Evolutionary conservation across 2,888 invertebrate genomes (phyloP).

Genomic region (Lasioglossum vierecki): DNA sequence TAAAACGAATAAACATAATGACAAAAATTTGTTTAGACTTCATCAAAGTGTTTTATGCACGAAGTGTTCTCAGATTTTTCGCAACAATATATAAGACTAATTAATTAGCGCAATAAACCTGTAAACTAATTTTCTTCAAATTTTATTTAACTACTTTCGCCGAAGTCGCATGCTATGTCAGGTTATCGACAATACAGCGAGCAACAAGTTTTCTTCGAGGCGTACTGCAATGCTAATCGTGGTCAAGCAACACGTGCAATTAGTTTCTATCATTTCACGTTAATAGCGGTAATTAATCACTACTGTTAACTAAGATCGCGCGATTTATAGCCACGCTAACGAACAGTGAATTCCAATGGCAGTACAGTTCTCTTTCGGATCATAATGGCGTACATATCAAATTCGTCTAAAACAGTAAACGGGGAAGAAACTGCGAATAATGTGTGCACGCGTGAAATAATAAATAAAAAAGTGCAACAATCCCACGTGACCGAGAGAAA

Average conservation of each 20-base stretch:
- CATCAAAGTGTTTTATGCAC: neutral
- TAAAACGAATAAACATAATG: too few species aligned
- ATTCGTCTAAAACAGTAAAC: neutral
- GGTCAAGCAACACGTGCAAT: neutral
- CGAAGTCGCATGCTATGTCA: neutral
- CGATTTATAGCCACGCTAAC: constrained; percentile 3
- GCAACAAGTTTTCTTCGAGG: neutral
- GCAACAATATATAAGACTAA: too few species aligned
- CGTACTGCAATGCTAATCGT: neutral
- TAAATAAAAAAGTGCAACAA: neutral
- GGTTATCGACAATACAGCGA: neutral
- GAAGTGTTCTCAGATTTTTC: neutral
- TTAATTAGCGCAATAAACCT: neutral
- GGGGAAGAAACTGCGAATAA: neutral
- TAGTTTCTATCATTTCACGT: neutral
- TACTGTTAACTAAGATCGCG: constrained; percentile 1
- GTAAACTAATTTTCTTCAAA: neutral
- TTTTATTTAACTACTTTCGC: neutral
- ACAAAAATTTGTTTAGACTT: too few species aligned
- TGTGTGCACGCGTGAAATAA: neutral
- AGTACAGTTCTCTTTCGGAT: neutral
- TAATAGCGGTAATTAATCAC: constrained; percentile 14
- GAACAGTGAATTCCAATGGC: neutral
- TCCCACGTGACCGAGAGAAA: rapidly evolving
- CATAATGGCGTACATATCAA: neutral